Evolutionary conservation across 2,797 vertebrate genomes (phyloP), one percentile per base, ranked within the genome.

Genomic region (Scleropages formosus): DNA sequence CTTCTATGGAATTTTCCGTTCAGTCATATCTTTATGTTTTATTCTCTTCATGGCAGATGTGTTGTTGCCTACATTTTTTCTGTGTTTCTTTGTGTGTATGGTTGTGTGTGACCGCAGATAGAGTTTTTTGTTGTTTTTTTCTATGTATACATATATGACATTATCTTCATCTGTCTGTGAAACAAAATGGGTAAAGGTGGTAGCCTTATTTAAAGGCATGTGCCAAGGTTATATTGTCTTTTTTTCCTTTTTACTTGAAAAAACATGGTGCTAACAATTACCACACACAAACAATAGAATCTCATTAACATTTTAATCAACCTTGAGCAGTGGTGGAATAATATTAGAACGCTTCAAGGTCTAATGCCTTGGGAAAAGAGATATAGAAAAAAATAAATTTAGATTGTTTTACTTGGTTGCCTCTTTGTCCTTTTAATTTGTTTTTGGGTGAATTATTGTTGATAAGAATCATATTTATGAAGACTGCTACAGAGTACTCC

Each of bases 291-390:
- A 56, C 60, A 78, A 71, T 58, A 47, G 77, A 69, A 75, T 75
- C 77, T 75, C 73, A 78, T 78, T 78, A 78, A 71, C 77, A 78
- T 75, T 75, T 70, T 75, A 78, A 78, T 78, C 77, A 78, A 75
- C 67, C 73, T 65, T 75, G 67, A 72, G 74, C 77, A 49, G 27
- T 75, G 67, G 27, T 70, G 73, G 77, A 78, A 75, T 78, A 75
- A 78, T 78, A 78, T 78, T 78, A 75, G 63, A 71, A 75, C 72
- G 60, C 77, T 78, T 75, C 77, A 78, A 75, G 77, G 77, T 78
- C 77, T 75, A 75, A 70, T 22, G 77, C 77, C 77, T 78, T 78
- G 73, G 77, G 73, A 78, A 75, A 78, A 78, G 77, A 75, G 77
- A 78, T 78, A 78, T 78, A 78, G 68, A 73, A 73, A 75, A 66